Evolutionary conservation across 1,140 invertebrate species (phyloP).

Genomic region (Latrodectus geometricus): DNA sequence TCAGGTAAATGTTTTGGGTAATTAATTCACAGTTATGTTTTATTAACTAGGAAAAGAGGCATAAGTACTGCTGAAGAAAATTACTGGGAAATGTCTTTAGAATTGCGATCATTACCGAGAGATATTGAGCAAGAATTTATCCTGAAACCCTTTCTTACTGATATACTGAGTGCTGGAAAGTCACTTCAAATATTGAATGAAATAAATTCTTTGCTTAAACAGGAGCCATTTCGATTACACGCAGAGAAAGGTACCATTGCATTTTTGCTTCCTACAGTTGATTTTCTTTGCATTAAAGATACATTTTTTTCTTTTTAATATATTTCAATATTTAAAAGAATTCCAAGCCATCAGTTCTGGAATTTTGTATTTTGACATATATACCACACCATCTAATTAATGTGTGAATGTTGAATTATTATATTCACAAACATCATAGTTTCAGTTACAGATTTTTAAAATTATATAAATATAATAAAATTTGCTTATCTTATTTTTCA

Average conservation of each 20-base stretch:
- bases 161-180: conserved; percentile 46
- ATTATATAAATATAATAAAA: too few relatives aligned
- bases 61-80: neutral
- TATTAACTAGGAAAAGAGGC: conserved; percentile 10
- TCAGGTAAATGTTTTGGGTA: neutral
- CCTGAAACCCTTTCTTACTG: conserved; percentile 30
- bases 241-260: conserved; percentile 10
- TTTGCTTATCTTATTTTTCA: too few relatives aligned
- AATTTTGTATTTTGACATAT: too few relatives aligned
- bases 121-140: conserved; percentile 29
- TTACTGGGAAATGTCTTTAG: conserved; percentile 31
- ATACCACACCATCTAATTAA: too few relatives aligned
- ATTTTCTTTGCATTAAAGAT: neutral
- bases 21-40: neutral
- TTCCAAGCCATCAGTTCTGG: too few relatives aligned
- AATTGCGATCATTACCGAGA: neutral
- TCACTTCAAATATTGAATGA: conserved; percentile 34
- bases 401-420: too few relatives aligned
- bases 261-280: neutral
- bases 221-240: conserved; percentile 27
- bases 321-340: too few relatives aligned
- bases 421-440: too few relatives aligned
- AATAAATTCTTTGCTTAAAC: conserved; percentile 8
- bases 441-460: too few relatives aligned
- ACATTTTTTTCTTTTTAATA: neutral